Percentiles rank a stretch among this genome's conserved stretches.
These are phyloP conservation scores for Antennarius maculatus DNA, from an alignment of 2,797 vertebrate genomes.

Conservation along the genomic window DNA sequence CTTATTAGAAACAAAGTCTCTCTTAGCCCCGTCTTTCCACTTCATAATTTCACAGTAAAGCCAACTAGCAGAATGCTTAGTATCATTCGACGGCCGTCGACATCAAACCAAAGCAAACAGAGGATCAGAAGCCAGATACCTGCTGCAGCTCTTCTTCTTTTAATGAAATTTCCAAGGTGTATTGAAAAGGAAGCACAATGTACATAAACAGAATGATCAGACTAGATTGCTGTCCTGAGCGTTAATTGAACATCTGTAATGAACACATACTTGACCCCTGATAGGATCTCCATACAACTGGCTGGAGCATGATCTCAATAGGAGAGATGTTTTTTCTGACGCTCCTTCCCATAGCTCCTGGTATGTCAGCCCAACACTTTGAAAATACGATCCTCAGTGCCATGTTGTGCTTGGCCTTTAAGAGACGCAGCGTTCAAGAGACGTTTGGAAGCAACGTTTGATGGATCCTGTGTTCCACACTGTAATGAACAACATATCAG, in stretches of 20 bases:
- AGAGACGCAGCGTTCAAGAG: constrained; percentile 64
- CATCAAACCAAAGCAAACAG: constrained; percentile 72
- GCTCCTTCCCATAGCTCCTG: constrained; percentile 72
- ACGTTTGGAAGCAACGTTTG: constrained; percentile 63
- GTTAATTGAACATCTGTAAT: constrained; percentile 62
- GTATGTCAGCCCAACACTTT: constrained; percentile 72
- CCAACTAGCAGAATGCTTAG: constrained; percentile 35
- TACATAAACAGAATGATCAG: constrained; percentile 59
- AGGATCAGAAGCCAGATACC: constrained; percentile 54
- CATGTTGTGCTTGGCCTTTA: constrained; percentile 78
- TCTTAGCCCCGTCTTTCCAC: constrained; percentile 32
- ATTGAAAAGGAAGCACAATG: constrained; percentile 47
- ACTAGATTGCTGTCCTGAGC: constrained; percentile 30
- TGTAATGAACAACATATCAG: constrained; percentile 70
- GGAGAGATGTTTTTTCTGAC: constrained; percentile 71
- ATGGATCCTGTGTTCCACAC: constrained; percentile 61
- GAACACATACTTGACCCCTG: constrained; percentile 51
- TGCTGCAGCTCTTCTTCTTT: constrained; percentile 53
- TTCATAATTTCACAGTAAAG: constrained; percentile 54
- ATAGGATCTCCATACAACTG: constrained; percentile 56
- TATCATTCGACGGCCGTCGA: constrained; percentile 55
- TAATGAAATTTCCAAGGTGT: constrained; percentile 72
- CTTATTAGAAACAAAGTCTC: constrained; percentile 44
- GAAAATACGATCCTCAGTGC: constrained; percentile 68
- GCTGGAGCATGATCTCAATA: constrained; percentile 54